phyloP scores from a whole-genome alignment of 2,888 invertebrate genomes.

The Polyommatus iphigenia region DNA sequence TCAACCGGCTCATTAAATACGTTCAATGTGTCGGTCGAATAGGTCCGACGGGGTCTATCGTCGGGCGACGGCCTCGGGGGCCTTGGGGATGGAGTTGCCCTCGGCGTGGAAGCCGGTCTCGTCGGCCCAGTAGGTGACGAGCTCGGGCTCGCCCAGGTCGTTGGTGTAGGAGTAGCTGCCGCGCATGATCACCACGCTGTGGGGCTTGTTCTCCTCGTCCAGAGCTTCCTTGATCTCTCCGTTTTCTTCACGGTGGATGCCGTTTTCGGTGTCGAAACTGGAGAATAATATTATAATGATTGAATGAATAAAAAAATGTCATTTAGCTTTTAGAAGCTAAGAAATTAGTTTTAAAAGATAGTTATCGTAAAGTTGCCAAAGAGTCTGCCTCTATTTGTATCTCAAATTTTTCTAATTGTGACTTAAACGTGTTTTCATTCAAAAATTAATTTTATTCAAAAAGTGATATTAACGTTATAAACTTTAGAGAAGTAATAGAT shows the following conservation, averaged over 20 bases:
- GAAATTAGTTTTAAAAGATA: background rate
- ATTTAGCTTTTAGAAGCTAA: background rate
- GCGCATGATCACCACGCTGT: conserved; percentile 76
- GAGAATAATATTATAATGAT: conserved; percentile 14
- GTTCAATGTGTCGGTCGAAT: conserved; percentile 41
- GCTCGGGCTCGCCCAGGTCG: conserved; percentile 75
- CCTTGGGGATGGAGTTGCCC: conserved; percentile 81
- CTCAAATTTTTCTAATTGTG: background rate
- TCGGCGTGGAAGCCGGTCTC: conserved; percentile 83
- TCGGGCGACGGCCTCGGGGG: conserved; percentile 43
- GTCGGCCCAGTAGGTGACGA: conserved; percentile 79
- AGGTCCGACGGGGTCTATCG: conserved; percentile 40
- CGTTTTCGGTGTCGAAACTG: conserved; percentile 79
- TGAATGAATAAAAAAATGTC: background rate
- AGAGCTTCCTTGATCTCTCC: conserved; percentile 66
- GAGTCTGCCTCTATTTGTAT: no score
- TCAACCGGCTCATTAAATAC: conserved; percentile 31
- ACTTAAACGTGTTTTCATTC: background rate
- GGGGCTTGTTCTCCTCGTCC: conserved; percentile 80
- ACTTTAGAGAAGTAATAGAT: no score
- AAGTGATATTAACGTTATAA: no score
- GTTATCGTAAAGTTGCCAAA: no score
- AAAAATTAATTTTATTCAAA: no score
- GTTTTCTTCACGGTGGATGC: conserved; percentile 72
- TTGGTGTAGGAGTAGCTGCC: conserved; percentile 80